phyloP scores from a whole-genome alignment of 2,113 vertebrate species.

The Microcebus murinus region DNA sequence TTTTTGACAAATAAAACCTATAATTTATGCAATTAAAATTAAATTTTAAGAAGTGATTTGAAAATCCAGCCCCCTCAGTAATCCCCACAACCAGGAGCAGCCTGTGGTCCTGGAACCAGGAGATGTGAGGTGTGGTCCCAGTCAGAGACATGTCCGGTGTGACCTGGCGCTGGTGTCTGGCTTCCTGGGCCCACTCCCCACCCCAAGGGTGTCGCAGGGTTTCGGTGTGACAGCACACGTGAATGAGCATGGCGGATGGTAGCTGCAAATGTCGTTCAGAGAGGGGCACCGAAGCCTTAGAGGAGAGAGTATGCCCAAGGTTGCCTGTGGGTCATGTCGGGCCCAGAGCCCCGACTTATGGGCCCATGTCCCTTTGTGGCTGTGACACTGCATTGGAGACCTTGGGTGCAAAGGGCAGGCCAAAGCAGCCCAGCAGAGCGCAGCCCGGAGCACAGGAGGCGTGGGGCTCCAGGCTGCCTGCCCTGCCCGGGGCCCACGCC shows the following conservation, averaged over 20 bases:
- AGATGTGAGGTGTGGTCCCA: neutral
- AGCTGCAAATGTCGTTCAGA: neutral
- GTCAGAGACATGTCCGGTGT: neutral
- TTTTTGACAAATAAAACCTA: slow-evolving; percentile 4
- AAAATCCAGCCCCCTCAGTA: neutral
- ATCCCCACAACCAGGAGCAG: neutral
- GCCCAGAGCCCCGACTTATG: accelerated
- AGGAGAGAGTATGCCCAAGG: no score
- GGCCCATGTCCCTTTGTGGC: neutral
- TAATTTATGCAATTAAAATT: neutral
- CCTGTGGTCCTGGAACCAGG: neutral
- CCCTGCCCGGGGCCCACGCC: no score
- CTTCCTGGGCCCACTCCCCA: neutral
- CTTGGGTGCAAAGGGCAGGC: neutral
- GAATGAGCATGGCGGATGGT: accelerated
- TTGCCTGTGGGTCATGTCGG: accelerated
- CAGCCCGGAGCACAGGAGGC: neutral
- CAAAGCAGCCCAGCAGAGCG: accelerated
- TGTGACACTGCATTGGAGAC: neutral
- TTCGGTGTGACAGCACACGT: neutral
- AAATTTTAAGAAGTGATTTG: neutral
- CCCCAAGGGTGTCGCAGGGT: neutral
- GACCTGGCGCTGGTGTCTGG: neutral
- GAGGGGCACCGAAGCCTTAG: neutral
- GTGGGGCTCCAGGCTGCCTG: neutral